A percentile compares a stretch with the other conserved stretches of the same genome.
Conservation (phyloP, 2,113 vertebrate genomes). For the Tachysurus fulvidraco region DNA sequence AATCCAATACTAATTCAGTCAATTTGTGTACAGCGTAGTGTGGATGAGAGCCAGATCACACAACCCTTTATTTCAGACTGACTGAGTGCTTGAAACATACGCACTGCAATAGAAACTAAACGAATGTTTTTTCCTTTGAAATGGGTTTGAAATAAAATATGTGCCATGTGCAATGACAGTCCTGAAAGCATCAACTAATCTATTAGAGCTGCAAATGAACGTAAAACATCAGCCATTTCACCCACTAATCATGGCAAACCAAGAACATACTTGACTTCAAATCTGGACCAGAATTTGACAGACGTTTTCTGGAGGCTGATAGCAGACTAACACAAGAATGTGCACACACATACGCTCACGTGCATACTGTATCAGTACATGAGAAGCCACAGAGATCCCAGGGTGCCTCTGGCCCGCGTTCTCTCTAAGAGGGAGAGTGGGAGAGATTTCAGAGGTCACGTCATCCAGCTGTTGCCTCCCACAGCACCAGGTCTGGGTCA, state of each 20-base stretch:
- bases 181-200: conserved; percentile 53
- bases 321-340: conserved; percentile 29
- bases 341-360: conserved; percentile 7
- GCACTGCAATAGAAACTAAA: not conserved
- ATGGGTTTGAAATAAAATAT: not conserved
- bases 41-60: conserved; percentile 16
- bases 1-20: conserved; percentile 30
- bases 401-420: conserved; percentile 26
- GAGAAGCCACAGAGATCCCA: conserved; percentile 37
- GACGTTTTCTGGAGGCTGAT: conserved; percentile 19
- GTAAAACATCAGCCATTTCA: conserved; percentile 20
- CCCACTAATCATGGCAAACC: conserved; percentile 26
- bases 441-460: conserved; percentile 38
- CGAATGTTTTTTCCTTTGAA: not conserved
- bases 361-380: conserved; percentile 15
- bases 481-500: conserved; percentile 23
- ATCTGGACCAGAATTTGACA: conserved; percentile 11
- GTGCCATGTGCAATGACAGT: conserved; percentile 14
- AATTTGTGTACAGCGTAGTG: not conserved
- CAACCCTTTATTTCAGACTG: conserved; percentile 5
- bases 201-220: conserved; percentile 56
- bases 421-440: conserved; percentile 3
- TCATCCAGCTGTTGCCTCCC: conserved; percentile 36
- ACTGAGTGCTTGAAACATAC: not conserved
- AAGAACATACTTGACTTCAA: not conserved